Evolutionary conservation across 53 echinoderm and acorn worm species (phyloP), one percentile per base, ranked within the genome.

Genomic region (Patiria pectinifera): DNA sequence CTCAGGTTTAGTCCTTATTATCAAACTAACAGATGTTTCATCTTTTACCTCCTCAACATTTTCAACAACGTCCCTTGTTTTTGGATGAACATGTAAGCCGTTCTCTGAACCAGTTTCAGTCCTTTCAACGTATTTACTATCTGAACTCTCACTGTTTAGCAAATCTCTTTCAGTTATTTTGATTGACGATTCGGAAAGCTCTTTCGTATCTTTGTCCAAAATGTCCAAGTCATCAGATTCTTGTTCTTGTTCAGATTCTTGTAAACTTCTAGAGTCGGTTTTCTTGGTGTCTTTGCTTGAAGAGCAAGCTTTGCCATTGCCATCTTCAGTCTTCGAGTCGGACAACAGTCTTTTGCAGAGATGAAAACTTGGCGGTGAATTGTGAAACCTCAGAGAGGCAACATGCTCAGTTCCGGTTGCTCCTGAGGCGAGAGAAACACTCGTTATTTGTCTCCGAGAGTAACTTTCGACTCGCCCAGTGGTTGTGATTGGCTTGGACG

Each of bases 1-100:
- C 23, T 90, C 89, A n/a, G 0, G 80, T 79, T 46, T 11, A 19
- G 71, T 70, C 22, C 46, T 90, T 23, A 43, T 23, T 61, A 90
- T 9, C 19, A 62, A 62, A 66, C 48, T 74, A 21, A n/a, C 19
- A 24, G 58, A 11, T 19, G 59, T 25, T 59, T 59, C 11, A 22
- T 82, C 48, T 4, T 7, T 59, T 10, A 15, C 23, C 10, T 23
- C 59, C 13, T n/a, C 82, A 59, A 4, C 12, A 59, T 6, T 66
- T 66, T 66, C 66, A 66, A 66, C 19, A 18, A 3, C 15, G 19
- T 66, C 15, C 60, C 60, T 12, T 11, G 60, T 60, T 60, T 60
- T 12, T 60, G 60, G 2, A 11, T 12, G 9, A 60, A 60, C 8
- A 12, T 12, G 60, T 18, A 66, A 18, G 53, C 53, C 2, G 8